phyloP scores from a whole-genome alignment of 2,113 vertebrate genomes.

The Chiloscyllium plagiosum region DNA sequence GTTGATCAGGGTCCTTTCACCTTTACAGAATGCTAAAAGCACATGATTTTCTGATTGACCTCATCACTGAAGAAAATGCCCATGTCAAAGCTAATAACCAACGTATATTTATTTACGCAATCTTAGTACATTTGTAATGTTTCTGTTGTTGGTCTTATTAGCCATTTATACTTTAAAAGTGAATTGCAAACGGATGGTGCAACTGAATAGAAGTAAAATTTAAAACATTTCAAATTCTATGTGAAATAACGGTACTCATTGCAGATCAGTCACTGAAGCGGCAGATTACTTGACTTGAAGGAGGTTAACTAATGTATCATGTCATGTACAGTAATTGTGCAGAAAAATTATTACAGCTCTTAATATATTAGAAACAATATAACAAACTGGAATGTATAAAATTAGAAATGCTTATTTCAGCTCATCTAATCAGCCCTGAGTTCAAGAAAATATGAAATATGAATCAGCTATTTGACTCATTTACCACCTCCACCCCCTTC shows the following conservation, averaged over 20 bases:
- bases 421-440: neutral
- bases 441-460: neutral
- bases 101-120: neutral
- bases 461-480: neutral
- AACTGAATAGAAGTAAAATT: too few relatives aligned
- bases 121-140: neutral
- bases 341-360: neutral
- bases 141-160: neutral
- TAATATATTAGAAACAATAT: neutral
- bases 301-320: neutral
- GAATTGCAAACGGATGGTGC: neutral
- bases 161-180: neutral
- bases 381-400: neutral
- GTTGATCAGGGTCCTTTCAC: neutral
- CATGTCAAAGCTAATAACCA: neutral
- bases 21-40: neutral
- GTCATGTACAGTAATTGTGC: neutral
- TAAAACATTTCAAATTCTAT: neutral
- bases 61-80: neutral
- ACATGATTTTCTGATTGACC: neutral
- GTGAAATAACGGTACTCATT: neutral
- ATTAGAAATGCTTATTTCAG: neutral
- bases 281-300: neutral
- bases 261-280: neutral
- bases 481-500: neutral